Conservation (phyloP, 2,113 vertebrate species). For the Pomatostomus ruficeps region DNA sequence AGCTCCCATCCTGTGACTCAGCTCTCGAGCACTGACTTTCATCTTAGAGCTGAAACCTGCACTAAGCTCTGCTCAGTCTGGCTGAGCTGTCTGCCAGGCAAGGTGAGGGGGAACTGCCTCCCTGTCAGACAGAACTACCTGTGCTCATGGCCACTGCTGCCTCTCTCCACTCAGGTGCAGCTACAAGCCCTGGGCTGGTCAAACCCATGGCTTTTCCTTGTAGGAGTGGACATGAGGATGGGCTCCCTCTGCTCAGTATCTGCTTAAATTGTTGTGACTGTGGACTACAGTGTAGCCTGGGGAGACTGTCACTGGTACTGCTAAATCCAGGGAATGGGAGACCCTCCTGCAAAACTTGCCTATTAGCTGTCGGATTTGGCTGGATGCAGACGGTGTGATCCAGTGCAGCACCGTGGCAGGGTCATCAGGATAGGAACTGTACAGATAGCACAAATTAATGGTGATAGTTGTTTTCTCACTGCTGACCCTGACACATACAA, state of each 20-base stretch:
- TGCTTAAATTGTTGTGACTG: neutral
- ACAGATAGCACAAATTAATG: slow-evolving; percentile 25
- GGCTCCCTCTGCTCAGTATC: neutral
- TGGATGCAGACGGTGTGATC: neutral
- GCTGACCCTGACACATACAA: neutral
- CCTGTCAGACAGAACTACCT: neutral
- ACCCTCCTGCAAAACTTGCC: neutral
- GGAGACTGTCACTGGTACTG: neutral
- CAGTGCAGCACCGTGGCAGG: neutral
- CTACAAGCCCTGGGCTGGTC: neutral
- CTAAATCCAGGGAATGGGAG: neutral
- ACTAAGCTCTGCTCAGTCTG: neutral
- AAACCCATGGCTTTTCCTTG: neutral
- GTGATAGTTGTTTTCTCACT: slow-evolving; percentile 40
- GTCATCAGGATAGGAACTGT: neutral
- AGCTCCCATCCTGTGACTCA: neutral
- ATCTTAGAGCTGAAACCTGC: neutral
- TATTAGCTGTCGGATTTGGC: neutral
- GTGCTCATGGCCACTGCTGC: neutral
- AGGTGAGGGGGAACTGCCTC: neutral
- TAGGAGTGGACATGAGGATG: neutral
- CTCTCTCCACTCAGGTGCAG: neutral
- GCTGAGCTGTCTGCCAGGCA: neutral
- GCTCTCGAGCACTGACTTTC: neutral
- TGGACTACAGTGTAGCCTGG: neutral